A percentile compares a stretch with the other conserved stretches of the same genome.
Evolutionary conservation across 2,797 vertebrate genomes (phyloP).

Genomic region (Tamandua tetradactyla): DNA sequence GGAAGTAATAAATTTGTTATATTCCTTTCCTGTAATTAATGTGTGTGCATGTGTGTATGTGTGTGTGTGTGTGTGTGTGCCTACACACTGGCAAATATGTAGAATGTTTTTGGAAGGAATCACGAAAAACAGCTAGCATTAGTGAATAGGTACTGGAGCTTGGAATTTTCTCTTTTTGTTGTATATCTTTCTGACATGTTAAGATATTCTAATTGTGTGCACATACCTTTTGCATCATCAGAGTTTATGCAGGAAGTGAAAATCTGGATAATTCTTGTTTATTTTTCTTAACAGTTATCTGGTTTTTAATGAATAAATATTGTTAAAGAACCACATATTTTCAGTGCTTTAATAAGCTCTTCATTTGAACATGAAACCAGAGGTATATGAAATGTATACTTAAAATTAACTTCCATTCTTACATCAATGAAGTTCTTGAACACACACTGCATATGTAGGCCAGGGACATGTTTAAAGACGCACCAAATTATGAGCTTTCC

Average conservation of each 20-base stretch:
- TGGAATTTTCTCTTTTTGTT: neutral
- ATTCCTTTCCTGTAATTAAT: neutral
- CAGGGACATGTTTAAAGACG: neutral
- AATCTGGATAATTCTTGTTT: neutral
- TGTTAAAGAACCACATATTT: neutral
- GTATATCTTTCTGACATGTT: neutral
- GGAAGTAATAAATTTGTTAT: neutral
- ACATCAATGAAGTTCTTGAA: neutral
- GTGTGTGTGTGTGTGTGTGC: rapidly evolving
- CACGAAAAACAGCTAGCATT: neutral
- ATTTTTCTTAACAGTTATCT: neutral
- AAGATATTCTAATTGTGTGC: neutral
- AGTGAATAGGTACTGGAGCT: neutral
- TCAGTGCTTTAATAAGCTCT: neutral
- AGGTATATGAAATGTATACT: neutral
- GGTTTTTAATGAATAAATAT: neutral
- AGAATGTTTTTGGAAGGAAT: neutral
- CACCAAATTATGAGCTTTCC: neutral
- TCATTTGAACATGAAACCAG: neutral
- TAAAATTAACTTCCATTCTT: neutral
- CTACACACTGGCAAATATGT: neutral
- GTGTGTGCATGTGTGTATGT: neutral
- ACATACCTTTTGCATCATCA: neutral
- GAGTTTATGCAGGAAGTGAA: neutral
- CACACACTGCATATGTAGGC: too few relatives aligned